These are phyloP conservation scores for Cryptoprocta ferox DNA, from an alignment of 2,797 vertebrate species.

Conservation along the genomic window DNA sequence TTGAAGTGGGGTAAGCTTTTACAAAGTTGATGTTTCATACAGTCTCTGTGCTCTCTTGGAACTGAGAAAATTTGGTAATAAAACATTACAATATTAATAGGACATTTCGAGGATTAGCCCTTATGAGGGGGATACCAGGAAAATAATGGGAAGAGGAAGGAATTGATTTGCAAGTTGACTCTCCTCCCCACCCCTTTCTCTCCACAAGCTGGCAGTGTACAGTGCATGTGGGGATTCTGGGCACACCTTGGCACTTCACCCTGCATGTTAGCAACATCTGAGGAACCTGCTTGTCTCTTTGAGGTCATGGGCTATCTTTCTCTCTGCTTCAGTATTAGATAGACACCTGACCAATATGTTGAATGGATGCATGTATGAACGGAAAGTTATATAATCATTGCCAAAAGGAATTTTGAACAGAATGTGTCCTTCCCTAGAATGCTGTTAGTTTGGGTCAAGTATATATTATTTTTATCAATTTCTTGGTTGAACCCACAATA, in stretches of 20 bases:
- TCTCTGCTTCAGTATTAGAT: background rate
- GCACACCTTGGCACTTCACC: accelerated
- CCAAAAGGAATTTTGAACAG: background rate
- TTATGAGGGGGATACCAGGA: background rate
- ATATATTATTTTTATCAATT: background rate
- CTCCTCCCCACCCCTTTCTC: accelerated
- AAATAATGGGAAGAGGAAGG: background rate
- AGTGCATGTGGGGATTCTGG: accelerated
- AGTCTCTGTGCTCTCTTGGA: background rate
- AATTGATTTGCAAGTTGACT: background rate
- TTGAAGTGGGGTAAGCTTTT: background rate
- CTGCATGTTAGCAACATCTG: background rate
- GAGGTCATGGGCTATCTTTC: background rate
- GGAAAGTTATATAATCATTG: background rate
- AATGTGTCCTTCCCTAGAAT: background rate
- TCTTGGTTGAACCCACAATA: background rate
- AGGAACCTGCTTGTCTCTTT: background rate
- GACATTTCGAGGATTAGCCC: background rate
- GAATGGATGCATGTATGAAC: background rate
- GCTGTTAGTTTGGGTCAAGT: background rate
- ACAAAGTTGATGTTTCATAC: background rate
- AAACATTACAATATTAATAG: background rate
- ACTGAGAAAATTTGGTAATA: background rate
- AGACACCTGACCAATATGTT: background rate
- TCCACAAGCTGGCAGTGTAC: background rate